Evolutionary conservation across 1,140 invertebrate genomes (phyloP), one percentile per base, ranked within the genome.

Genomic region (Proales similis): DNA sequence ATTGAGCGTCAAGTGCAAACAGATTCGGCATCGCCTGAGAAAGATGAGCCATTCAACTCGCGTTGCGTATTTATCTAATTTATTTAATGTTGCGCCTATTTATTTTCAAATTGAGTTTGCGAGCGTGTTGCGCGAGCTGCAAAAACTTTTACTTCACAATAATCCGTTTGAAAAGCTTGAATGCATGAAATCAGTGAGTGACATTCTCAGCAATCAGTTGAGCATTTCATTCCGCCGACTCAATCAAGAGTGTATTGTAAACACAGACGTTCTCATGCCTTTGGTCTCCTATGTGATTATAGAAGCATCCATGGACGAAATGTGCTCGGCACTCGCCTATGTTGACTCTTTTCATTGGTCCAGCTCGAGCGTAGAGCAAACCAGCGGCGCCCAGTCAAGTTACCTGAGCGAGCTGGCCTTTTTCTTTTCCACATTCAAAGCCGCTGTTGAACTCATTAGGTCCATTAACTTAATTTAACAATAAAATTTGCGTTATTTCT

Each of bases 401-500:
- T 57, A 57, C 45, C 20, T 57, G 30, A 39, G 14, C 20, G 33
- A 57, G 19, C 45, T 57, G 11, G 45, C 11, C 20, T 57, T 17
- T 57, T 57, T 57, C 45, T 42, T 57, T 36, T 42, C 33, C 4
- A 57, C 33, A 26, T 57, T 57, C 19, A 57, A 57, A 19, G 51
- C 51, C 2, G 51, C 51, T 57, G 19, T 57, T 11, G 14, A 39
- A 22, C 30, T 57, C 11, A 57, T 57, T 12, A n/a, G n/a, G n/a
- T n/a, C n/a, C n/a, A n/a, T n/a, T n/a, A n/a, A n/a, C n/a, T n/a
- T n/a, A n/a, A n/a, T n/a, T n/a, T n/a, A n/a, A n/a, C n/a, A n/a
- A n/a, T n/a, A n/a, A n/a, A n/a, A n/a, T n/a, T n/a, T n/a, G n/a
- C n/a, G n/a, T n/a, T n/a, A n/a, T n/a, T n/a, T n/a, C n/a, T n/a